Conservation (phyloP, 1,140 invertebrate species). For the Neodiprion lecontei region DNA sequence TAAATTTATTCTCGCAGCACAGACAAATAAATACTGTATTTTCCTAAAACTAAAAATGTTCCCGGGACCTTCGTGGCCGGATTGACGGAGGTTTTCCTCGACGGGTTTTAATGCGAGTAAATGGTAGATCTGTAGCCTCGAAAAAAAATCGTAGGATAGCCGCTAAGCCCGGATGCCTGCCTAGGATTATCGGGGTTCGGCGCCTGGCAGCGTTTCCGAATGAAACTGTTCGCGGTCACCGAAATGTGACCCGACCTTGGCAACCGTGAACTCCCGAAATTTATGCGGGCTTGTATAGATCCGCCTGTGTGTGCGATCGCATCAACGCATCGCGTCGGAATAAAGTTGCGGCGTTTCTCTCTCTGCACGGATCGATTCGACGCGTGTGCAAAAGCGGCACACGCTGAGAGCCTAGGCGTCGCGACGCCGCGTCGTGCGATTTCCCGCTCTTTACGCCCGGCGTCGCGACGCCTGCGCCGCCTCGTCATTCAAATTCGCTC, state of each 20-base stretch:
- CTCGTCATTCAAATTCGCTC: slow-evolving; percentile 40
- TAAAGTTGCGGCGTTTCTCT: no score
- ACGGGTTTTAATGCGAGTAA: no score
- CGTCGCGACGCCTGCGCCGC: slow-evolving; percentile 40
- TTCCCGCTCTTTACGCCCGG: slow-evolving; percentile 20
- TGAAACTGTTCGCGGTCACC: neutral
- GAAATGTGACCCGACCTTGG: slow-evolving; percentile 2
- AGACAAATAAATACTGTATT: no score
- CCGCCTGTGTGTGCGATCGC: neutral
- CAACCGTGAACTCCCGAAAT: slow-evolving; percentile 12
- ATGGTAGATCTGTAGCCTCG: no score
- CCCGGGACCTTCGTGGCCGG: no score
- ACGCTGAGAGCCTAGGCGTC: neutral
- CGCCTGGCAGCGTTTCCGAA: neutral
- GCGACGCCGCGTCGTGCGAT: neutral
- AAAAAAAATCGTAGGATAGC: no score
- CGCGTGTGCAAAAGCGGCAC: neutral
- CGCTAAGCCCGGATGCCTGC: no score
- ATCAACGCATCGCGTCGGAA: no score
- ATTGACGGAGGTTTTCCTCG: no score
- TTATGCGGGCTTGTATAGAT: slow-evolving; percentile 7
- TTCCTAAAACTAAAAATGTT: no score
- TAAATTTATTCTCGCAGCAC: no score
- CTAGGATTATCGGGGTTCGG: no score
- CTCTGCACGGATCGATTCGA: neutral